Base-by-base conservation (phyloP, 2,888 invertebrate species). In the Cyrtodaria siliqua region DNA sequence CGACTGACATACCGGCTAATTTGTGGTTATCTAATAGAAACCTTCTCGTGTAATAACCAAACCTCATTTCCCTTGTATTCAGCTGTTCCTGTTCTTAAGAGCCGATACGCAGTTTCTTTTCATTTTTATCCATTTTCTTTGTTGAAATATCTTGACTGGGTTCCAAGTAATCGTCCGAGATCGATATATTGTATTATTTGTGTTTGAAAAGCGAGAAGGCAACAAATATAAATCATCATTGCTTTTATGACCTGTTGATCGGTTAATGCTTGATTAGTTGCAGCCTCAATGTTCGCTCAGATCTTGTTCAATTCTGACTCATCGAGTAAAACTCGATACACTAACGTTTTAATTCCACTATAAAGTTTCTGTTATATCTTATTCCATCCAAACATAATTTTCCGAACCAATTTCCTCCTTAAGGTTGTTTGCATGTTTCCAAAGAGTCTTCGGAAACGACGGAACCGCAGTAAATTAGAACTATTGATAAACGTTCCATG, bases 161-260 rank as follows among this genome's bases (percentile, higher is more conserved):
- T n/a, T 33, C 33, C 33, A 8, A 8, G 33, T 33, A 33, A 12
- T 12, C 33, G 33, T 9, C 4, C 16, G 8, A 44, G 16, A 44
- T 44, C 44, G 44, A 44, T 44, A 44, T 44, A 44, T 44, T 20
- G 3, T 44, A 44, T 44, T 44, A 44, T 18, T 44, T 44, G 16
- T 44, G n/a, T 16, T 44, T 44, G 44, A 18, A 44, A 44, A 44
- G 16, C 20, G 44, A 16, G 44, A 44, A 16, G 6, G 9, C 44
- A 20, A 20, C n/a, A 20, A 57, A 62, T 29, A 62, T 62, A 62
- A 62, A 62, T 62, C 62, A 62, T 52, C 40, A 23, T 40, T 52
- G 40, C 62, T 50, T 60, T 62, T 50, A 62, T 62, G 62, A 62
- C 62, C 62, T 62, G 62, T 38, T 62, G 62, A 62, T 62, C 62